Evolutionary conservation across 2,888 invertebrate species (phyloP), one percentile per base, ranked within the genome.

Genomic region (Thymelicus acteon): DNA sequence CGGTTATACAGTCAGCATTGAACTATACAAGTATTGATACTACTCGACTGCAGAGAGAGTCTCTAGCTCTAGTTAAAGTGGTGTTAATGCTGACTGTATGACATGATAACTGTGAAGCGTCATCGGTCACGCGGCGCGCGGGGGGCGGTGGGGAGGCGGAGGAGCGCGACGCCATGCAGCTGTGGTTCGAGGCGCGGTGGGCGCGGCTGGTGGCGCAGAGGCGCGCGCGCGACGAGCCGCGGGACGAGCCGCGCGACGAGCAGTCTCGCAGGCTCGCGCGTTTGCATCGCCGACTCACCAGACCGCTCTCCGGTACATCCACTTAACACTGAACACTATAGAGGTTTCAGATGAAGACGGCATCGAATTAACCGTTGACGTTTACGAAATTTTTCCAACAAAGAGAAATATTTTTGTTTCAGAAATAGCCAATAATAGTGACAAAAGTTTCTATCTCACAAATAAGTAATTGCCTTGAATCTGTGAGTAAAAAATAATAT

Each of bases 111-210:
- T 62, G 60, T 52, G 7, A 67, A 67, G 67, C 52, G 40, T 31
- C 63, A 54, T 52, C 62, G 58, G 57, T 76, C 75, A 72, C 77
- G 77, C 76, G 76, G 67, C 78, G 75, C 77, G 66, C 40, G 40
- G 40, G 40, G 40, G 40, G 74, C 63, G 75, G 75, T 40, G 79
- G 78, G 40, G 89, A 88, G 76, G 84, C 81, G 64, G 91, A 90
- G 76, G 91, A 91, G 76, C 85, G 91, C 0, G 91, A 90, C 76
- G 90, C 90, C 2, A 90, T 91, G 92, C 92, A 90, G 84, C 83
- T 91, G 44, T 92, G 92, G 92, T 91, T 92, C 81, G 92, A 91
- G 76, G 91, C 90, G 63, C 84, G 91, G 0, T 91, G 91, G 91
- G 90, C 92, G 72, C 79, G 91, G 49, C 84, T 91, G 0, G 88